Evolutionary conservation across 2,113 vertebrate species (phyloP).

Genomic region (Shinisaurus crocodilurus): DNA sequence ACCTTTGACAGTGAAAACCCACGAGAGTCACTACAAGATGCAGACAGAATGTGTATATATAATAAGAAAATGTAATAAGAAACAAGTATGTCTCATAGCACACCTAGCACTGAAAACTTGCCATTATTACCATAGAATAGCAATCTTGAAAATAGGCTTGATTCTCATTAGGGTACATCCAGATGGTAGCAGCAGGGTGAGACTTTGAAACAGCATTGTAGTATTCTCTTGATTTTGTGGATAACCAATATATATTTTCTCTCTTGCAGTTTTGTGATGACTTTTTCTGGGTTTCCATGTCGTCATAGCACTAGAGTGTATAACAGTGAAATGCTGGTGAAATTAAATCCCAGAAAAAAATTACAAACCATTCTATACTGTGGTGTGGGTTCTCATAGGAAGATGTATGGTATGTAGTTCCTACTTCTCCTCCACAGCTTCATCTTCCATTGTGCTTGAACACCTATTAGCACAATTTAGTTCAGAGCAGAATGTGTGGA

Average conservation of each 20-base stretch:
- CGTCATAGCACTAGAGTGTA: neutral
- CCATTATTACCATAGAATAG: neutral
- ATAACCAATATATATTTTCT: neutral
- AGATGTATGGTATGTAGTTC: no score
- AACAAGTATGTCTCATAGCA: neutral
- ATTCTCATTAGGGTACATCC: neutral
- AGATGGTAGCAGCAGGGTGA: neutral
- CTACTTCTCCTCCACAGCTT: no score
- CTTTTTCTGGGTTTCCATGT: neutral
- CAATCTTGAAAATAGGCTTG: neutral
- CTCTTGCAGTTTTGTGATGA: neutral
- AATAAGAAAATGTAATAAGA: neutral
- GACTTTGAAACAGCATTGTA: neutral
- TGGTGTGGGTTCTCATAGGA: no score
- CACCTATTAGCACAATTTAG: no score
- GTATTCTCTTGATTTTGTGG: neutral
- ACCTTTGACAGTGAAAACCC: constrained; percentile 12
- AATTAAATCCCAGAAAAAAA: neutral
- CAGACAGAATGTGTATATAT: constrained; percentile 10
- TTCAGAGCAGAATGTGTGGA: no score
- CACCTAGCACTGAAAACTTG: neutral
- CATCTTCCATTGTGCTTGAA: no score
- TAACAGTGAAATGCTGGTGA: neutral
- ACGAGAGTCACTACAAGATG: constrained; percentile 29
- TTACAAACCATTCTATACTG: constrained; percentile 39